Base-by-base conservation (phyloP, 2,888 invertebrate genomes). In the Crossocerus cetratus region DNA sequence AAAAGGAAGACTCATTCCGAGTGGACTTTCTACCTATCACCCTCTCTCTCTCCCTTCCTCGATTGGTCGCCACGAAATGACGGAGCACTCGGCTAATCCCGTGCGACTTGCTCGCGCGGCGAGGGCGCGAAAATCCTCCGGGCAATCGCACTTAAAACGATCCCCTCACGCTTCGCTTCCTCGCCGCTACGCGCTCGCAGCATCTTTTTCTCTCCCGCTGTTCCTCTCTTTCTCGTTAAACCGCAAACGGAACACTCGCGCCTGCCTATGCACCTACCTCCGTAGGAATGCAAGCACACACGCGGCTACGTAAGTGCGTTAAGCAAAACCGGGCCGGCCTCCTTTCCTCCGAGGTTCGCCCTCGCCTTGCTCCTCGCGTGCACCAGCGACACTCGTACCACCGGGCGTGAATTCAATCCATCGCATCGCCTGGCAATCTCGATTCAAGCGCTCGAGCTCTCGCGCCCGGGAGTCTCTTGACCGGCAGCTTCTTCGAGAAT, bases 71-170 rank as follows among this genome's bases (percentile, higher is more conserved):
- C 59, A 57, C 53, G 58, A 63, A 32, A 82, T 87, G 87, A 89
- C 86, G 86, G 86, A 88, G 88, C 86, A 86, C 68, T 68, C 69
- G 74, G 67, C 79, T 88, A 85, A 90, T 89, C 81, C 78, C 72
- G 85, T 74, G 75, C 87, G 90, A 89, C 80, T 84, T 85, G 78
- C 63, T 83, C 86, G 80, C 77, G 77, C 74, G 77, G 66, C 23
- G 66, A 62, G 84, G 88, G 88, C 85, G 89, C 86, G 87, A 87
- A 87, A 87, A 80, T 77, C 68, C 64, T 55, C 62, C 69, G 64
- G 53, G 65, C 73, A 76, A 79, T 83, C 72, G 65, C 75, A 65
- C 76, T 76, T 69, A 21, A 68, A 69, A 67, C 72, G 67, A 78
- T 76, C 70, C 70, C 43, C 70, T 78, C 71, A 77, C 82, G 77